These are phyloP conservation scores for Chrysogorgia sp. DNA, from an alignment of 92 coral and sea anemone species.

Conservation along the genomic window DNA sequence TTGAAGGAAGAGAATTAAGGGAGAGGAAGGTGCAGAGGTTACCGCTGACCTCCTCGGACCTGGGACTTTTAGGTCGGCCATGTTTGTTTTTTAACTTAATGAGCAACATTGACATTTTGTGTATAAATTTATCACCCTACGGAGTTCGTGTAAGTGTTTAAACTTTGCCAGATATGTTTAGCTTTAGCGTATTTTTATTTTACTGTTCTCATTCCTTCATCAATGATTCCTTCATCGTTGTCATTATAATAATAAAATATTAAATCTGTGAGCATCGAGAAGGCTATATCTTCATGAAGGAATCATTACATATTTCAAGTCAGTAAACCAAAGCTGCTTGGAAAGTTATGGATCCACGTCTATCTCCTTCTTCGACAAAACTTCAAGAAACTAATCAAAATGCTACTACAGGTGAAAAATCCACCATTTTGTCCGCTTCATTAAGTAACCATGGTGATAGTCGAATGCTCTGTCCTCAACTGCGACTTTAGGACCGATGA, in stretches of 20 bases:
- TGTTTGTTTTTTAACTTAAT: conserved; percentile 18
- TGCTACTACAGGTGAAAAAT: conserved; percentile 4
- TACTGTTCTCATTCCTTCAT: too few species aligned
- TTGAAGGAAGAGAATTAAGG: not conserved
- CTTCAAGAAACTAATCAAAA: not conserved
- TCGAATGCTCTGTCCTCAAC: conserved; percentile 1
- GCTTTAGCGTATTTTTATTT: too few species aligned
- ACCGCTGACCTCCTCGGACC: conserved; percentile 13
- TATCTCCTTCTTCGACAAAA: not conserved
- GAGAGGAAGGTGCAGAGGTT: too few species aligned
- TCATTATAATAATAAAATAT: too few species aligned
- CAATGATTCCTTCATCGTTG: too few species aligned
- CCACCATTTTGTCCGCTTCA: too few species aligned
- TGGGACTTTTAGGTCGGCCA: conserved; percentile 47
- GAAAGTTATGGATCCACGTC: not conserved
- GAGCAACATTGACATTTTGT: too few species aligned
- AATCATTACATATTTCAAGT: conserved; percentile 3
- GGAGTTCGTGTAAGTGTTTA: too few species aligned
- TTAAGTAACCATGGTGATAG: conserved; percentile 14
- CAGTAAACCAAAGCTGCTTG: conserved; percentile 1
- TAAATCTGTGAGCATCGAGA: conserved; percentile 4
- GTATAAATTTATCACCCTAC: too few species aligned
- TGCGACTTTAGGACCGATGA: not conserved
- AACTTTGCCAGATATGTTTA: too few species aligned
- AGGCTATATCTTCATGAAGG: conserved; percentile 48